Evolutionary conservation across 2,113 vertebrate genomes (phyloP).

Genomic region (Saccopteryx leptura): DNA sequence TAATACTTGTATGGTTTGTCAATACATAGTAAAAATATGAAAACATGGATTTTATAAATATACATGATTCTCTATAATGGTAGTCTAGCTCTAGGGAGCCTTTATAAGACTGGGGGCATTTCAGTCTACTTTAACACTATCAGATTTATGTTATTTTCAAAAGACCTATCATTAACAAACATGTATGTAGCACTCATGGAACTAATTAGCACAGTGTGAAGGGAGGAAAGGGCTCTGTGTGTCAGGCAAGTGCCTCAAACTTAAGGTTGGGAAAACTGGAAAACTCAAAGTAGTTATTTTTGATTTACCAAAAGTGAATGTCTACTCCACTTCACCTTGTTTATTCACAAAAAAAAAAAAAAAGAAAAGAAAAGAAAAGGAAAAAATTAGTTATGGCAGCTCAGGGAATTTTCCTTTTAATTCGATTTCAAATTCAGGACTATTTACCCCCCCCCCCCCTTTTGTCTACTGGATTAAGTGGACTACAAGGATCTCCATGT

Average conservation of each 20-base stretch:
- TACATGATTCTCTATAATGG: neutral
- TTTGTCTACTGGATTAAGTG: neutral
- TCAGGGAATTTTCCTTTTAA: slow-evolving; percentile 27
- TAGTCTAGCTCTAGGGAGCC: neutral
- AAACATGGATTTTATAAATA: slow-evolving; percentile 1
- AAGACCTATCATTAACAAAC: neutral
- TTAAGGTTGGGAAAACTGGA: neutral
- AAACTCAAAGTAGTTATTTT: neutral
- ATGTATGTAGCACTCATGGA: neutral
- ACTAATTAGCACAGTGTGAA: neutral
- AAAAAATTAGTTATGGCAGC: neutral
- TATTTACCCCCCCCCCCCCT: neutral
- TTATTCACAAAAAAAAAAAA: neutral
- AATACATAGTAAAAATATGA: slow-evolving; percentile 1
- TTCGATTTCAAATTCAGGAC: neutral
- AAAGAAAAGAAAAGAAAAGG: neutral
- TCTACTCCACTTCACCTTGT: too few relatives aligned
- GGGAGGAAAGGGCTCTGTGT: neutral
- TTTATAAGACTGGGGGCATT: neutral
- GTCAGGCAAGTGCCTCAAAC: neutral
- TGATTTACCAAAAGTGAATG: neutral
- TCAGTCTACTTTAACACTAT: neutral
- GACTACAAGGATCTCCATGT: neutral
- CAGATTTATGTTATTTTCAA: neutral
- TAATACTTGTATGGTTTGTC: neutral